Percentiles rank a stretch among this genome's conserved stretches.
Evolutionary conservation across 2,888 invertebrate species (phyloP).

Genomic region (Tanytarsus gracilentus): DNA sequence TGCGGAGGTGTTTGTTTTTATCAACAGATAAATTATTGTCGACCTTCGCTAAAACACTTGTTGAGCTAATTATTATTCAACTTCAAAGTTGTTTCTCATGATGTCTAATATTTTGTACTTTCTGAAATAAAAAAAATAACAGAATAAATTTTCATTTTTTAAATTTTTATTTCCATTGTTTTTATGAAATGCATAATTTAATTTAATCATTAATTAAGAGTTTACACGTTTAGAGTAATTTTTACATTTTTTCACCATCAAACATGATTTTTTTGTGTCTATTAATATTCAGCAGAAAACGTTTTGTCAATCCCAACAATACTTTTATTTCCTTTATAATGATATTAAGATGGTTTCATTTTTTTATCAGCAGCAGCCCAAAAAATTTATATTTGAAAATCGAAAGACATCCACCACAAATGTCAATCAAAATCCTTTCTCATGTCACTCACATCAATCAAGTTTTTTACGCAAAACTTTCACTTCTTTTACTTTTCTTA

Average conservation of each 20-base stretch:
- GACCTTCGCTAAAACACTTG: too few relatives aligned
- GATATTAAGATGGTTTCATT: not conserved
- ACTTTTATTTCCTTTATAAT: not conserved
- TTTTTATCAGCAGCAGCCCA: conserved; percentile 8
- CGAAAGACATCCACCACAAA: conserved; percentile 21
- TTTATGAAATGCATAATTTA: conserved; percentile 28
- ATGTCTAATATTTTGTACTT: too few relatives aligned
- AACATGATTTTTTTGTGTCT: conserved; percentile 24
- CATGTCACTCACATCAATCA: too few relatives aligned
- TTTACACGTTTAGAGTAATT: conserved; percentile 21
- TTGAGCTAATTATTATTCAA: too few relatives aligned
- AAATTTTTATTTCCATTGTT: conserved; percentile 9
- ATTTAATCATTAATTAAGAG: conserved; percentile 27
- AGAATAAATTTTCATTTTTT: not conserved
- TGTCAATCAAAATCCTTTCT: too few relatives aligned
- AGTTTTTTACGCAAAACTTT: too few relatives aligned
- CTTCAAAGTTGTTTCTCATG: too few relatives aligned
- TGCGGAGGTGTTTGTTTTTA: too few relatives aligned
- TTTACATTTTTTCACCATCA: conserved; percentile 17
- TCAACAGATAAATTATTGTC: too few relatives aligned
- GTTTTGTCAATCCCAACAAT: conserved; percentile 11
- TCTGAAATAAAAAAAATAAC: not conserved
- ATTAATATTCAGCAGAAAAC: conserved; percentile 1
- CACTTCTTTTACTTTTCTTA: conserved; percentile 18
- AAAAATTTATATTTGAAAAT: not conserved